These are phyloP conservation scores for Mechanitis mazaeus DNA, from an alignment of 2,888 invertebrate genomes.

Conservation along the genomic window DNA sequence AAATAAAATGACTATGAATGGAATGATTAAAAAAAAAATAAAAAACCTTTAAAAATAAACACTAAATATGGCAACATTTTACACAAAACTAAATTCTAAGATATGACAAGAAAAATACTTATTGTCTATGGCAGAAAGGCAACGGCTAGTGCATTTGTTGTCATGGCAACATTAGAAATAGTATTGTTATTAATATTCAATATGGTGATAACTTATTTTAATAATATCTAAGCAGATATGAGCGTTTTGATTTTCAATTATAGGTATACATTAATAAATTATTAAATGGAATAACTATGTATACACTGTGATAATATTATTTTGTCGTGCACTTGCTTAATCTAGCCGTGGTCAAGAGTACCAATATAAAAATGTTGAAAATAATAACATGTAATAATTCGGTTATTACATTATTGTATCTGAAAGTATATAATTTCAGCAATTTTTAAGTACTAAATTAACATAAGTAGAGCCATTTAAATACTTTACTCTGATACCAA, in stretches of 20 bases:
- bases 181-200: constrained; percentile 11
- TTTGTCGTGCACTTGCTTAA: constrained; percentile 37
- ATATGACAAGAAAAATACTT: constrained; percentile 28
- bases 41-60: constrained; percentile 22
- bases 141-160: constrained; percentile 26
- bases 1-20: constrained; percentile 31
- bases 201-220: constrained; percentile 29
- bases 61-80: constrained; percentile 28
- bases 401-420: too few relatives aligned
- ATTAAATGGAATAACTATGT: constrained; percentile 49
- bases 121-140: constrained; percentile 32
- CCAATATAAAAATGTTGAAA: not conserved
- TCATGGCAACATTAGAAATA: constrained; percentile 17
- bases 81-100: constrained; percentile 20
- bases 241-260: constrained; percentile 57
- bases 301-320: constrained; percentile 58
- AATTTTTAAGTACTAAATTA: not conserved
- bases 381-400: not conserved
- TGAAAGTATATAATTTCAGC: too few relatives aligned
- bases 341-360: not conserved
- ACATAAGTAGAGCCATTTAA: not conserved
- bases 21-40: constrained; percentile 37
- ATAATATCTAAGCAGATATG: constrained; percentile 69
- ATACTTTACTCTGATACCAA: not conserved
- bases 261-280: constrained; percentile 46